These are phyloP conservation scores for Limnodromus scolopaceus DNA, from an alignment of 2,797 vertebrate genomes.

Conservation along the genomic window DNA sequence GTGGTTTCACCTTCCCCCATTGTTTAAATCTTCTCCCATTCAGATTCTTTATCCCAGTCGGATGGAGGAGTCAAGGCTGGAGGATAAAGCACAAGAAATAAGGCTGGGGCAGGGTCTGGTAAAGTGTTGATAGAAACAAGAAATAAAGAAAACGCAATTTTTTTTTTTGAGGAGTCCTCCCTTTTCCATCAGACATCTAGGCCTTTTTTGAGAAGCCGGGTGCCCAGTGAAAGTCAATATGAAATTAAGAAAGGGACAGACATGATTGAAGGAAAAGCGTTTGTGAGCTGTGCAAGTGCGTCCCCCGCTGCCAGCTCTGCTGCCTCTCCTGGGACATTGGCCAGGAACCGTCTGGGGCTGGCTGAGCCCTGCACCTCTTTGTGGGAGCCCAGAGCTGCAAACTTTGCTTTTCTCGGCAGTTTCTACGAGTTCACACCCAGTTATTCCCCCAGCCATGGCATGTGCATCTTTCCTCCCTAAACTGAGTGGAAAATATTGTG, in stretches of 20 bases:
- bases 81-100: not conserved
- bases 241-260: not conserved
- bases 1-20: not conserved
- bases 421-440: not conserved
- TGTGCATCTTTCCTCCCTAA: not conserved
- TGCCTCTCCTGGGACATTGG: not conserved
- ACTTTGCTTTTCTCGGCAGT: not conserved
- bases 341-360: not conserved
- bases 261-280: not conserved
- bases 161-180: not conserved
- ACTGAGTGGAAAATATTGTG: not conserved
- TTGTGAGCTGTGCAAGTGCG: not conserved
- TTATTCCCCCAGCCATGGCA: not conserved
- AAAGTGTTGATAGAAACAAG: not conserved
- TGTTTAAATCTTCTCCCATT: not conserved
- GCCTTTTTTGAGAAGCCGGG: not conserved
- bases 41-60: not conserved
- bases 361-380: not conserved
- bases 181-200: not conserved
- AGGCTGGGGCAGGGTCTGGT: not conserved
- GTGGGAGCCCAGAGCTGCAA: fast-evolving
- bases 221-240: not conserved
- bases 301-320: not conserved
- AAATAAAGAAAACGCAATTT: not conserved
- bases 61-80: not conserved